Base-by-base conservation (phyloP, 2,888 invertebrate species). In the Drosophila trichaetosa region DNA sequence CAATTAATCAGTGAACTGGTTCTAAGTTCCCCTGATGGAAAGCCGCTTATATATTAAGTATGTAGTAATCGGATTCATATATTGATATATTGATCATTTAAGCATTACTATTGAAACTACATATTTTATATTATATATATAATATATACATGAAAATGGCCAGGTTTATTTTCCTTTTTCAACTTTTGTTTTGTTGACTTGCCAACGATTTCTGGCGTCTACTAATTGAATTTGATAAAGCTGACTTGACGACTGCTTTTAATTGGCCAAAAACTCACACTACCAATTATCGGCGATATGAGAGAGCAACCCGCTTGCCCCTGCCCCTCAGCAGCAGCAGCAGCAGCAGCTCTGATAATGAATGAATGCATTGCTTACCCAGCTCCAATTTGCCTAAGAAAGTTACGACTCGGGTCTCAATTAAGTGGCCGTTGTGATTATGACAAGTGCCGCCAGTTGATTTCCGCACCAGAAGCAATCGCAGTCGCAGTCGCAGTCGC, bases 201-300 rank as follows among this genome's bases (percentile, higher is more conserved):
- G 58, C 61, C 57, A 56, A 49, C 62, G 54, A 62, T 73, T 73
- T 73, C 58, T 57, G 36, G 69, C 61, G 64, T 60, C 59, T 60
- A 65, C 84, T 83, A 87, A 83, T 83, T 87, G 83, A 83, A 83
- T 87, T 87, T 83, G 87, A 83, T 83, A 83, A 83, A 76, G 64
- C 59, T 69, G 79, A 62, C 75, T 57, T 69, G 79, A 62, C 69
- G 76, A 73, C 57, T 73, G 82, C 80, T 73, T 82, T 87, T 84
- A 84, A 83, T 83, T 83, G 84, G 80, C 69, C 80, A 72, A 82
- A 76, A 79, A 76, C 78, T 68, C 71, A 53, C 76, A 60, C 73
- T 63, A 65, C 65, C 76, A 77, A 78, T 77, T 77, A 77, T 60
- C 69, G 69, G 51, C 62, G 73, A 73, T 73, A 73, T 40, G 34